Base-by-base conservation (phyloP, 2,888 invertebrate species). In the Campopleginae sp. region DNA sequence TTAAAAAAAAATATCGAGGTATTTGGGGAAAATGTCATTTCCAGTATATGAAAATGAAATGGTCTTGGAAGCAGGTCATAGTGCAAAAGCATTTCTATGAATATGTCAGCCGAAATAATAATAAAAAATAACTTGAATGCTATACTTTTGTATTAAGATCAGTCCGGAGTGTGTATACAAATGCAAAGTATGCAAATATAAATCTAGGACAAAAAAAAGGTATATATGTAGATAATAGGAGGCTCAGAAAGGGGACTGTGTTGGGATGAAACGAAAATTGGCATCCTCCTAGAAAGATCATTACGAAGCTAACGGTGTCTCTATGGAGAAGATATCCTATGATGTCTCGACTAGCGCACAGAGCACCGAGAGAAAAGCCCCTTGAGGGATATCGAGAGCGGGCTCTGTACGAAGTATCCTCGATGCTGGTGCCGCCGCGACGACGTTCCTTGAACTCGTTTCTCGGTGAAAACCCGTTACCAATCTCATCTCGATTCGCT, bases 401-500 rank as follows among this genome's bases (percentile, higher is more conserved):
- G 46, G 19, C 70, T 74, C 66, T 48, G 66, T 66, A 51, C 72
- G 78, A 61, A 27, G 27, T 71, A 51, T 68, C 46, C 77, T 33
- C 27, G 48, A 54, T 46, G 44, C n/a, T n/a, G n/a, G n/a, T n/a
- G n/a, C n/a, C n/a, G n/a, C 80, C 74, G 74, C 76, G 82, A 77
- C 82, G 82, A 86, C 82, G 85, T 86, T 86, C 82, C 85, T 86
- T 86, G 85, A 86, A 86, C 85, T 86, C 85, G 85, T 86, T 86
- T 82, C 85, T 86, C 85, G 85, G 82, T 86, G 86, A 82, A 87
- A 88, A 88, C 87, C 87, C 88, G 88, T 88, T 88, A 88, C 86
- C 85, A 88, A 88, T 87, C 87, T 88, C 87, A 88, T 87, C 87
- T 88, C 85, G 87, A 88, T 88, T 88, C 88, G 88, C 79, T 80